Evolutionary conservation across 2,797 vertebrate genomes (phyloP).

Genomic region (Cuniculus paca): DNA sequence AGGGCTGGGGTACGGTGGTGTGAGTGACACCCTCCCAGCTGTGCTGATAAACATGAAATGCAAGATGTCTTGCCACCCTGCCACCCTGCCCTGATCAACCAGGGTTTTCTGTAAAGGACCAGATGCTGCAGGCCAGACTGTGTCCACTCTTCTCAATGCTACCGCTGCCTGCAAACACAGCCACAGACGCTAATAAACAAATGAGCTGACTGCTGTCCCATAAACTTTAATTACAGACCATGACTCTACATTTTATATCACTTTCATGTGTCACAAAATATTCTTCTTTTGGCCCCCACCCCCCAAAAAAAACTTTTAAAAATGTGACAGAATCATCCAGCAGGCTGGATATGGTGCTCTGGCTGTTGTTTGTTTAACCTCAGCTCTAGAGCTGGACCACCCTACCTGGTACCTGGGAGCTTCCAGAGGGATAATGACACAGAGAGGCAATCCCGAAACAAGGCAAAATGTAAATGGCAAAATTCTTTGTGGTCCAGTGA

Average conservation of each 20-base stretch:
- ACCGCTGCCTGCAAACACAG: neutral
- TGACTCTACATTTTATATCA: conserved; percentile 12
- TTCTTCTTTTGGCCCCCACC: neutral
- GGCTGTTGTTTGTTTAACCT: neutral
- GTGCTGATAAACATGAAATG: neutral
- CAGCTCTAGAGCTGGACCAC: neutral
- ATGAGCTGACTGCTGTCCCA: neutral
- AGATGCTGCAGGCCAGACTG: neutral
- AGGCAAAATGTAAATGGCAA: neutral
- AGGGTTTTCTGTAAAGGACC: neutral
- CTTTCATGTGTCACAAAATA: neutral
- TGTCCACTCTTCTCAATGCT: neutral
- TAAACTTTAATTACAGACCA: conserved; percentile 8
- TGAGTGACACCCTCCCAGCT: neutral
- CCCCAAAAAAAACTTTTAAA: neutral
- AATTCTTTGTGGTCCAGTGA: neutral
- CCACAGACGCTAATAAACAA: neutral
- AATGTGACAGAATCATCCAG: neutral
- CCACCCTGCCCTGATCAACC: neutral
- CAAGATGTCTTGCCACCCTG: neutral
- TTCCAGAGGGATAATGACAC: neutral
- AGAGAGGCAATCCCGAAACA: neutral
- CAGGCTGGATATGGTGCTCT: neutral
- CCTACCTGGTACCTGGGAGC: neutral
- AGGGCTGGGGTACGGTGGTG: neutral